Conservation (phyloP, 2,113 vertebrate species). For the Pedionomus torquatus region DNA sequence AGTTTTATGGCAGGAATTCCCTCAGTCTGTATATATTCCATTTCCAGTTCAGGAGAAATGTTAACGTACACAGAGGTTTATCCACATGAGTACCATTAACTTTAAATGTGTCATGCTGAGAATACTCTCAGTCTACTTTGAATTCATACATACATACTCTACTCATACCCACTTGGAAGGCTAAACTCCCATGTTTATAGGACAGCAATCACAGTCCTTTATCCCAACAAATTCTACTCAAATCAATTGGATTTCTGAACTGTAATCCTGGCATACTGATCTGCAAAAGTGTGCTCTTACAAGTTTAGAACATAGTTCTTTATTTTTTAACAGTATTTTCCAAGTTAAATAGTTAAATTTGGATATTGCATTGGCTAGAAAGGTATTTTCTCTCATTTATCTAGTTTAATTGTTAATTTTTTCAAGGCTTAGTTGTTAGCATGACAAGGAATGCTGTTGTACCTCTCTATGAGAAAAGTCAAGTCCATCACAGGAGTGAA, state of each 20-base stretch:
- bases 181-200: not conserved
- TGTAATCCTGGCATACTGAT: not conserved
- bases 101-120: not conserved
- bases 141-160: not conserved
- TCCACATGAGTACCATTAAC: not conserved
- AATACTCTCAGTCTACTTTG: not conserved
- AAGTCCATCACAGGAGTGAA: accelerated
- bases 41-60: not conserved
- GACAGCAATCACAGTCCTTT: not conserved
- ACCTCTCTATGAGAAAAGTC: not conserved
- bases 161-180: not conserved
- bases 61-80: not conserved
- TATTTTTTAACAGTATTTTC: not conserved
- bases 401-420: not conserved
- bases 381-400: not conserved
- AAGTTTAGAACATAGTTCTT: not conserved
- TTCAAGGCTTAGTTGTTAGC: not conserved
- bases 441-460: not conserved
- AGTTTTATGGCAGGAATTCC: not conserved
- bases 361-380: not conserved
- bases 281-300: not conserved
- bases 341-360: not conserved
- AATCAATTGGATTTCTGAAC: not conserved
- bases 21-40: not conserved
- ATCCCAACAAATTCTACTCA: not conserved